phyloP scores from a whole-genome alignment of 2,888 invertebrate species.

The Cephus pulcher region DNA sequence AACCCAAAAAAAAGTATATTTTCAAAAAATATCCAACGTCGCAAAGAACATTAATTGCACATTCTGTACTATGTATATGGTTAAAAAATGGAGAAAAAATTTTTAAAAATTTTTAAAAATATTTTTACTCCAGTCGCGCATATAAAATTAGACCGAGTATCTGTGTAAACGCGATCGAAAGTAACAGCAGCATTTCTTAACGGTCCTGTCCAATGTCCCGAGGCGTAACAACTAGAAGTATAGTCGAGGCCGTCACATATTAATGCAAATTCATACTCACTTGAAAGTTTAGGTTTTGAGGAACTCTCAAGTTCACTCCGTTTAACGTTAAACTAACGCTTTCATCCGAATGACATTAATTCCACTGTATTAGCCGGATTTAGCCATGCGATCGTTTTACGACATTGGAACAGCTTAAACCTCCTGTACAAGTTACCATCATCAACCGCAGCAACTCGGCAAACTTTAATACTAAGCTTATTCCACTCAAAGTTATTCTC shows the following conservation, averaged over 20 bases:
- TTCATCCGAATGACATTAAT: neutral
- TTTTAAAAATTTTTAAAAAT: neutral
- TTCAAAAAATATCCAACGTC: neutral
- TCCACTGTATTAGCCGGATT: neutral
- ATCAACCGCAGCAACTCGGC: neutral
- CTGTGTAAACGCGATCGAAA: neutral
- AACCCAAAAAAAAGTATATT: neutral
- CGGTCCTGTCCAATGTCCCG: neutral
- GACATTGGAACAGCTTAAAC: neutral
- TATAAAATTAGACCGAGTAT: neutral
- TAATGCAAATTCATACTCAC: neutral
- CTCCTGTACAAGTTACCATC: neutral
- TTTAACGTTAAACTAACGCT: neutral
- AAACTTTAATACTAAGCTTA: neutral
- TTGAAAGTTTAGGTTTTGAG: neutral
- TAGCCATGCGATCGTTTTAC: neutral
- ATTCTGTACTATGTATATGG: neutral
- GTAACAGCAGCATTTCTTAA: neutral
- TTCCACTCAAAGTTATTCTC: neutral
- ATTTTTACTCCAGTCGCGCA: neutral
- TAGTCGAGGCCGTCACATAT: neutral
- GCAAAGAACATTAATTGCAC: neutral
- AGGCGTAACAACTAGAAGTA: neutral
- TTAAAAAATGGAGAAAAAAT: neutral
- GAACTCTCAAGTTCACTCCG: neutral